These are phyloP conservation scores for Sebastes matsubarae DNA, from an alignment of 2,797 vertebrate species.

Conservation along the genomic window DNA sequence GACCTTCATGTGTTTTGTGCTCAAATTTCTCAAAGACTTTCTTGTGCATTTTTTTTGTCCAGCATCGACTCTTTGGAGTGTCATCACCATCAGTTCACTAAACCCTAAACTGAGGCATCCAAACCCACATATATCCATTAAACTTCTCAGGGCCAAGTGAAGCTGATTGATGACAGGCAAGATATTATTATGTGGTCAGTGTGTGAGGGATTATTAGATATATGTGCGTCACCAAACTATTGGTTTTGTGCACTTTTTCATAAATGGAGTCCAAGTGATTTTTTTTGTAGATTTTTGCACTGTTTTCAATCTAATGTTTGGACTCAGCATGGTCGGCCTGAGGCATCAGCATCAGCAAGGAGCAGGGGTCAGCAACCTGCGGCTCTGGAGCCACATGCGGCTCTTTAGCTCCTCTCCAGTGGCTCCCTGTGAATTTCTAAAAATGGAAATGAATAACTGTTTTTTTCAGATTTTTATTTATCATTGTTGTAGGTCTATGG, in stretches of 20 bases:
- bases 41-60: not conserved
- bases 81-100: not conserved
- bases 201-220: conserved; percentile 1
- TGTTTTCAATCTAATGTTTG: not conserved
- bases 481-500: too few relatives aligned
- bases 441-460: too few relatives aligned
- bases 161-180: conserved; percentile 11
- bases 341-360: too few relatives aligned
- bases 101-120: not conserved
- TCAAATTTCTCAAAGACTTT: not conserved
- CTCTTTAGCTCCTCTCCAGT: too few relatives aligned
- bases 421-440: too few relatives aligned
- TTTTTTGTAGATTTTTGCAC: too few relatives aligned
- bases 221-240: conserved; percentile 40
- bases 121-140: not conserved
- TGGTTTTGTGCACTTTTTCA: not conserved
- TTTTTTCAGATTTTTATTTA: too few relatives aligned
- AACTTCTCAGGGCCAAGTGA: not conserved
- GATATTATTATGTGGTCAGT: conserved; percentile 40
- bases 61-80: not conserved
- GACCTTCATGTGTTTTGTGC: not conserved
- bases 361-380: too few relatives aligned
- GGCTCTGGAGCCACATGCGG: too few relatives aligned
- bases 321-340: too few relatives aligned
- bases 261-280: not conserved